Evolutionary conservation across 2,113 vertebrate genomes (phyloP).

Genomic region (Leuciscus idus): DNA sequence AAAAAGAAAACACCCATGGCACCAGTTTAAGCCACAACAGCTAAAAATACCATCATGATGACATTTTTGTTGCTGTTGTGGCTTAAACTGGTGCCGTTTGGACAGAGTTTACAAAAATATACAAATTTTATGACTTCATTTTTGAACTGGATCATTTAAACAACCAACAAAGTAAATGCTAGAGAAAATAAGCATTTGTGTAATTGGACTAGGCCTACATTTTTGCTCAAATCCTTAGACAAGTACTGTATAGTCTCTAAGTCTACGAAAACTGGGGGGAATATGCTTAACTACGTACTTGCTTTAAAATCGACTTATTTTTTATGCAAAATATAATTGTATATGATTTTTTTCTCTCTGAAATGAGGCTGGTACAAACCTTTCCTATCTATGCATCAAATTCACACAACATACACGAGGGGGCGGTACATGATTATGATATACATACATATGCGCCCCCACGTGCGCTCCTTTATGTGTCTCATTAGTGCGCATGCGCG

Average conservation of each 20-base stretch:
- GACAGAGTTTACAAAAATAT: neutral
- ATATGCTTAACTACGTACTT: neutral
- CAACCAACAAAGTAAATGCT: neutral
- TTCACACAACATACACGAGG: neutral
- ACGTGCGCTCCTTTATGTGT: neutral
- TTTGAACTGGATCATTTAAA: neutral
- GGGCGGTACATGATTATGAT: neutral
- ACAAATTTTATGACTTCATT: neutral
- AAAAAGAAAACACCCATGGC: neutral
- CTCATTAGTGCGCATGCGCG: constrained; percentile 46
- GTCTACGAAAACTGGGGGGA: neutral
- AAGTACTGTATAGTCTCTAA: too few relatives aligned
- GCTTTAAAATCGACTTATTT: neutral
- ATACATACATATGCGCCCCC: neutral
- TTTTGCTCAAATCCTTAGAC: too few relatives aligned
- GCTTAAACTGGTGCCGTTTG: neutral
- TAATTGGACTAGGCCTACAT: neutral
- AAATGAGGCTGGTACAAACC: too few relatives aligned
- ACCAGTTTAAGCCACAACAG: neutral
- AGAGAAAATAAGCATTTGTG: neutral
- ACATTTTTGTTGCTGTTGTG: neutral
- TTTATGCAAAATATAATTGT: too few relatives aligned
- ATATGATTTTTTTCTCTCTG: too few relatives aligned
- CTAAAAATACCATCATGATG: neutral
- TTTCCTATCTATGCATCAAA: neutral